Evolutionary conservation across 92 coral and sea anemone genomes (phyloP).

Genomic region (Meandrina meandrites): DNA sequence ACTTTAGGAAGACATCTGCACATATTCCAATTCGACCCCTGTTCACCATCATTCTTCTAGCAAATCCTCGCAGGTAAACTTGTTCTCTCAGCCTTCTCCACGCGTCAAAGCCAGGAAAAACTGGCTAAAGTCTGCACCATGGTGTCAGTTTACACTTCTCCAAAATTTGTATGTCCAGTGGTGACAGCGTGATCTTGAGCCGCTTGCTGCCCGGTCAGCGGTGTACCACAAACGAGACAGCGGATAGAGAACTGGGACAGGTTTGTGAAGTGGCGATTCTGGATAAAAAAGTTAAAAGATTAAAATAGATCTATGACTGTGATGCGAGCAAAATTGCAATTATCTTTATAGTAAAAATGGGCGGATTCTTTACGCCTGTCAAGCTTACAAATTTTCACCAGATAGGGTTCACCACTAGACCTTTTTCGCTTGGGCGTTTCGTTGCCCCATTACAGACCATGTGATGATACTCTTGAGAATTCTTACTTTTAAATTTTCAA

Average conservation of each 20-base stretch:
- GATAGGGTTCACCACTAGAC: no score
- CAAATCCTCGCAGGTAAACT: not conserved
- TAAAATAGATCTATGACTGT: not conserved
- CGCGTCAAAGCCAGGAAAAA: not conserved
- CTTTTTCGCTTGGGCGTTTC: no score
- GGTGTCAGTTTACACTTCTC: constrained; percentile 69
- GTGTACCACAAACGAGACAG: constrained; percentile 81
- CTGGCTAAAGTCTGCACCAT: not conserved
- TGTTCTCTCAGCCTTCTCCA: not conserved
- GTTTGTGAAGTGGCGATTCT: constrained; percentile 92
- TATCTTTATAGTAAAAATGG: not conserved
- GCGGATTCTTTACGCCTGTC: not conserved
- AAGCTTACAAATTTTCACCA: no score
- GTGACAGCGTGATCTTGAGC: constrained; percentile 81
- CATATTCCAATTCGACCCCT: not conserved
- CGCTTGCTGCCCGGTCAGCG: constrained; percentile 80
- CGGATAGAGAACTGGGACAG: constrained; percentile 81
- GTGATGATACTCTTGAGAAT: no score
- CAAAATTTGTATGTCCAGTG: constrained; percentile 92
- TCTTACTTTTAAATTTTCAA: no score
- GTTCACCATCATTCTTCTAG: not conserved
- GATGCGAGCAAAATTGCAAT: not conserved
- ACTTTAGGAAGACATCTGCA: not conserved
- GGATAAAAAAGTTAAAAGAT: not conserved
- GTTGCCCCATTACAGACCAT: no score